These are phyloP conservation scores for Oryzias javanicus DNA, from an alignment of 2,113 vertebrate species.

Conservation along the genomic window DNA sequence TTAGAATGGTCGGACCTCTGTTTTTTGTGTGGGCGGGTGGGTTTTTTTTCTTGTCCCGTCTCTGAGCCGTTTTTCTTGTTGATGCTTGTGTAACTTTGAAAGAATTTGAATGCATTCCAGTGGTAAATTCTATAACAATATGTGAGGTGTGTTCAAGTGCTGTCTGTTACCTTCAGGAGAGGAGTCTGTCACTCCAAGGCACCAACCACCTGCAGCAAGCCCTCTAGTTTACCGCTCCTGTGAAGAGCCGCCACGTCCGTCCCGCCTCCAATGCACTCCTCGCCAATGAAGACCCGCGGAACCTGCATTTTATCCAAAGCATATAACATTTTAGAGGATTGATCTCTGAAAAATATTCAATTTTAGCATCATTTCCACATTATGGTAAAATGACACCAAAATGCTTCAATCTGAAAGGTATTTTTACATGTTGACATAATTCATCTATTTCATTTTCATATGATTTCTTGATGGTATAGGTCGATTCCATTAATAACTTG, in stretches of 20 bases:
- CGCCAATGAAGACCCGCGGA: constrained; percentile 83
- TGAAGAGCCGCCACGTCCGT: constrained; percentile 72
- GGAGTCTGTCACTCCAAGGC: constrained; percentile 67
- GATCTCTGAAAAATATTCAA: no score
- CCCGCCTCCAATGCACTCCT: constrained; percentile 81
- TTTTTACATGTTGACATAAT: no score
- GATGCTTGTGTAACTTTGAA: no score
- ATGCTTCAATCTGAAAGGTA: no score
- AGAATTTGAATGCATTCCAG: background rate
- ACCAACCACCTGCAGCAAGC: constrained; percentile 69
- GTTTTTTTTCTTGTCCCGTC: background rate
- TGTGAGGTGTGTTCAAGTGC: background rate
- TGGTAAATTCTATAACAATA: background rate
- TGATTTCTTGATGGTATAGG: no score
- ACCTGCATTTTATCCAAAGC: constrained; percentile 64
- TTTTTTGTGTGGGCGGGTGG: background rate
- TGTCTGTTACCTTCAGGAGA: constrained; percentile 47
- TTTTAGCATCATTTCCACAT: no score
- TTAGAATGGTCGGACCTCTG: constrained; percentile 48
- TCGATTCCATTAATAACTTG: no score
- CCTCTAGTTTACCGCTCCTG: constrained; percentile 63
- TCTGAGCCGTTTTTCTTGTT: no score
- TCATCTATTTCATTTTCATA: no score
- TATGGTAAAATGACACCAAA: no score
- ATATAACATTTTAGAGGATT: background rate